phyloP scores from a whole-genome alignment of 1,140 invertebrate genomes.

The Pissodes strobi region DNA sequence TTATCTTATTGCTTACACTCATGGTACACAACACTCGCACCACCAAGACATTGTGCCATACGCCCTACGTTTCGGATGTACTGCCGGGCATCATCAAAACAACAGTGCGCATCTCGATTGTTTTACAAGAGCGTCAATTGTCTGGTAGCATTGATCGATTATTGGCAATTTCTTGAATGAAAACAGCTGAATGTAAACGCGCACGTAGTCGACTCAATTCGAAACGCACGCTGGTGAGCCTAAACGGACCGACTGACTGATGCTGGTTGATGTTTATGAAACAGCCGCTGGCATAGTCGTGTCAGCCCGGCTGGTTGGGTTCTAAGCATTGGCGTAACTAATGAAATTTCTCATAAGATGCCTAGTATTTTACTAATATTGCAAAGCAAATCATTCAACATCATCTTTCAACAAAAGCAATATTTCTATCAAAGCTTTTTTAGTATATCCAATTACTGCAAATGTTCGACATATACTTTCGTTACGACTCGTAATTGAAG shows the following conservation, averaged over 20 bases:
- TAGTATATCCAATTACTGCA: too few relatives aligned
- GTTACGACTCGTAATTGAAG: too few relatives aligned
- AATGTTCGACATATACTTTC: too few relatives aligned
- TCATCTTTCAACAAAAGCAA: too few relatives aligned
- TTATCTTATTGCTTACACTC: neutral
- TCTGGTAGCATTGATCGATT: too few relatives aligned
- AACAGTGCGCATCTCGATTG: neutral
- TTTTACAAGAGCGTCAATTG: neutral
- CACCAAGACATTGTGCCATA: neutral
- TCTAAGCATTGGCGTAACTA: constrained; percentile 4
- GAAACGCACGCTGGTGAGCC: too few relatives aligned
- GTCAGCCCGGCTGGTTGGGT: constrained; percentile 1
- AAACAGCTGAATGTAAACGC: too few relatives aligned
- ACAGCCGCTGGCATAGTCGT: constrained; percentile 9
- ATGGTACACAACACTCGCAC: constrained; percentile 2
- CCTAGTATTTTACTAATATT: too few relatives aligned
- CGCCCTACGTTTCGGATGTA: constrained; percentile 17
- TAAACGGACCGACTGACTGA: constrained; percentile 7
- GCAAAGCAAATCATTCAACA: too few relatives aligned
- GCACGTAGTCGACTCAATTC: too few relatives aligned
- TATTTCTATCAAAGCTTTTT: too few relatives aligned
- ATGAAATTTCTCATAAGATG: neutral
- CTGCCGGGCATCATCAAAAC: neutral
- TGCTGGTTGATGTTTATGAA: constrained; percentile 19
- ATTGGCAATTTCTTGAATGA: too few relatives aligned